Base-by-base conservation (phyloP, 2,888 invertebrate species). In the Dione juno region DNA sequence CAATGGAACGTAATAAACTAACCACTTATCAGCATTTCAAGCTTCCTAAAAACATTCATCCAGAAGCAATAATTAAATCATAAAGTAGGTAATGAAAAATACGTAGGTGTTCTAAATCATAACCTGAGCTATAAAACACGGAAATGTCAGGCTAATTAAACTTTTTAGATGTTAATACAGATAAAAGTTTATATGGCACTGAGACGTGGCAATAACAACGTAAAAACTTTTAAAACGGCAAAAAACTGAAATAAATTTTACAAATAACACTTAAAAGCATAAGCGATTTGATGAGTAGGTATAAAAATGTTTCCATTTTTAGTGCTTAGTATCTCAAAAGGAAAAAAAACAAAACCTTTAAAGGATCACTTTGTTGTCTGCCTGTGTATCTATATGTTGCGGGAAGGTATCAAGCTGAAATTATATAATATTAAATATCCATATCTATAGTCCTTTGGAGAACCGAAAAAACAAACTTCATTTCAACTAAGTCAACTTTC, bases 141-240 rank as follows among this genome's bases (percentile, higher is more conserved):
- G 67, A 57, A 67, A 68, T 35, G 61, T 73, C 67, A 61, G 71
- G 65, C 77, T 81, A 80, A 83, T 82, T 82, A 82, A 28, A 77
- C 73, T 67, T 79, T 81, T 81, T 80, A 82, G 78, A 82, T 82
- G 71, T 70, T 35, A 37, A 63, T 37, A 74, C 70, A 68, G 81
- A 83, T 84, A 82, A 81, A 80, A 70, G 69, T 77, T 76, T 78
- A 78, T 78, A 76, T 66, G 58, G 52, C 61, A 77, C 70, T 73
- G 73, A 75, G 75, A 74, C 50, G 68, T 73, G 75, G 68, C 73
- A 77, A 71, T 58, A 69, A 28, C 28, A 65, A 43, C 63, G 61
- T 57, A 65, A 73, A 41, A 58, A 19, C n/a, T 9, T 69, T 61
- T 21, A 67, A 73, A 45, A 35, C 67, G 74, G 72, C 69, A 70